These are phyloP conservation scores for Tethea ocularis DNA, from an alignment of 2,888 invertebrate species.

Conservation along the genomic window DNA sequence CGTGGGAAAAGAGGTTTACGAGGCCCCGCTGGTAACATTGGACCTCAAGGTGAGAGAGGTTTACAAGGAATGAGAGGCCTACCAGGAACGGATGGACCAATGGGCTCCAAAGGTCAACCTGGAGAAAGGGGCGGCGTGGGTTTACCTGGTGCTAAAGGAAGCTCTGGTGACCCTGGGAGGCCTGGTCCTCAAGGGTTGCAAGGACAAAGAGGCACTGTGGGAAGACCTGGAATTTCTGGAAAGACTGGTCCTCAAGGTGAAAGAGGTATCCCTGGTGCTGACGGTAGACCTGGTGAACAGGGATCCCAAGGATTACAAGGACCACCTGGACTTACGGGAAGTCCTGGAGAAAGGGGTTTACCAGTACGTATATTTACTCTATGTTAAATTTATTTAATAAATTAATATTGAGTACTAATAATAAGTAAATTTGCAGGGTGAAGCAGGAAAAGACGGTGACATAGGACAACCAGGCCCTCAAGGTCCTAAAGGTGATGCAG, in stretches of 20 bases:
- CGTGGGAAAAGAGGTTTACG: constrained; percentile 91
- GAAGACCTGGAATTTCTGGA: constrained; percentile 88
- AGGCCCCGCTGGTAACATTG: constrained; percentile 89
- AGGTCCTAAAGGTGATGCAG: constrained; percentile 91
- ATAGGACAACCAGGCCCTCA: constrained; percentile 88
- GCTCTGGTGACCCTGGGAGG: constrained; percentile 84
- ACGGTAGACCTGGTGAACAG: constrained; percentile 93
- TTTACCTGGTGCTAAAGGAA: constrained; percentile 83
- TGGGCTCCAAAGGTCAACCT: constrained; percentile 89
- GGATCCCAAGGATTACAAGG: constrained; percentile 92
- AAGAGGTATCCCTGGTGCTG: constrained; percentile 90
- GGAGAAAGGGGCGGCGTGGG: constrained; percentile 87
- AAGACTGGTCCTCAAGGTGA: constrained; percentile 89
- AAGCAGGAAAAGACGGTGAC: constrained; percentile 91
- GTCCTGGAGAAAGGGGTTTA: constrained; percentile 90
- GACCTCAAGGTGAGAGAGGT: constrained; percentile 90
- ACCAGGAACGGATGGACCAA: constrained; percentile 90
- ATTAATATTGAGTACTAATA: constrained; percentile 10
- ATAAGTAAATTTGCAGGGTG: constrained; percentile 83
- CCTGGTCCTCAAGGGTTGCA: constrained; percentile 87
- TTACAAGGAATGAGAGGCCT: constrained; percentile 86
- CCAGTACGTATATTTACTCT: constrained; percentile 73
- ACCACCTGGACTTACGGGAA: constrained; percentile 89
- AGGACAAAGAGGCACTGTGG: constrained; percentile 86
- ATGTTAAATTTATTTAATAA: neutral